Percentiles rank a stretch among this genome's conserved stretches.
Evolutionary conservation across 2,888 invertebrate species (phyloP).

Genomic region (Hemithea aestivaria): DNA sequence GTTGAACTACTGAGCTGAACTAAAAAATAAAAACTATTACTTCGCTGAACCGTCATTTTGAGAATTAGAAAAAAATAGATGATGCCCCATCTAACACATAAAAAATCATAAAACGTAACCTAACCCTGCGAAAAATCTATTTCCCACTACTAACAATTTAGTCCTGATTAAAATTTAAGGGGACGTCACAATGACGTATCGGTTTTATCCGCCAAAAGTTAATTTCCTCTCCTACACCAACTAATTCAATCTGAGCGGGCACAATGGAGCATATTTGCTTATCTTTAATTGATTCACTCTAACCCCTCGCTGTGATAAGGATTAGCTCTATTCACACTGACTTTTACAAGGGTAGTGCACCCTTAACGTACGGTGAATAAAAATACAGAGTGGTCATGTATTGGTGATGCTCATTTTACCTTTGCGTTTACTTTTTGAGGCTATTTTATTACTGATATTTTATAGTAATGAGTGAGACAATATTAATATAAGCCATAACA

Average conservation of each 20-base stretch:
- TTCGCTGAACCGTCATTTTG: too few relatives aligned
- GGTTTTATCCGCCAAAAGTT: slow-evolving; percentile 67
- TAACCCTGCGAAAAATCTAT: slow-evolving; percentile 9
- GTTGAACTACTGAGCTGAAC: too few relatives aligned
- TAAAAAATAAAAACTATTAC: too few relatives aligned
- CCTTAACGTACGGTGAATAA: slow-evolving; percentile 61
- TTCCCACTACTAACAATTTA: slow-evolving; percentile 39
- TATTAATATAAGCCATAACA: too few relatives aligned
- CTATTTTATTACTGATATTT: too few relatives aligned
- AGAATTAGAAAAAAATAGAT: too few relatives aligned
- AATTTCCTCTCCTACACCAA: slow-evolving; percentile 71
- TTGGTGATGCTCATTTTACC: slow-evolving; percentile 20
- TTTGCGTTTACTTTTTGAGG: slow-evolving; percentile 26
- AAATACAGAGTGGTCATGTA: slow-evolving; percentile 32
- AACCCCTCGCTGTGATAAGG: slow-evolving; percentile 70
- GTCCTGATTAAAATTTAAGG: slow-evolving; percentile 46
- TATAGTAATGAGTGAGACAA: too few relatives aligned
- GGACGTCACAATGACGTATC: slow-evolving; percentile 63
- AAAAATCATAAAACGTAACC: not conserved
- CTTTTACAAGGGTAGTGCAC: slow-evolving; percentile 75
- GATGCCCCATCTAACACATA: too few relatives aligned
- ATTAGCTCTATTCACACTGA: slow-evolving; percentile 77
- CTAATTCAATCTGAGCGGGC: slow-evolving; percentile 60
- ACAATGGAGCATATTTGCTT: slow-evolving; percentile 76
- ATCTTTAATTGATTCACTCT: slow-evolving; percentile 79